Conservation (phyloP, 2,113 vertebrate species). For the Polypterus senegalus region DNA sequence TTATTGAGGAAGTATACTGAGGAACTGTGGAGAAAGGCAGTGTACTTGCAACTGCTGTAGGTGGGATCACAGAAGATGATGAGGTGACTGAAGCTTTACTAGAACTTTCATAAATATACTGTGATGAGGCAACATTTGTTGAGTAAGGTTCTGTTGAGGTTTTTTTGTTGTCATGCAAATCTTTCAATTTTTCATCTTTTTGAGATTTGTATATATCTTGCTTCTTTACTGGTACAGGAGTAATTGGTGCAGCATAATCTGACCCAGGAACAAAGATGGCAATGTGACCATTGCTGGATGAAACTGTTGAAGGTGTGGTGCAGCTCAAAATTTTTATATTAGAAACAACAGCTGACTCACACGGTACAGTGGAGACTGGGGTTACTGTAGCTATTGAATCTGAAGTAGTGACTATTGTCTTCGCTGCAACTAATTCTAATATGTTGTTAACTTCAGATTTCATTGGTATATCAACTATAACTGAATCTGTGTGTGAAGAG, state of each 20-base stretch:
- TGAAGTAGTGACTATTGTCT: conserved; percentile 20
- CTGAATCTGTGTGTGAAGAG: conserved; percentile 25
- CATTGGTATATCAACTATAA: conserved; percentile 43
- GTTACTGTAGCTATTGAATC: conserved; percentile 25
- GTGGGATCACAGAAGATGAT: not conserved
- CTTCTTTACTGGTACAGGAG: conserved; percentile 7
- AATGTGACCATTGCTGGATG: conserved; percentile 37
- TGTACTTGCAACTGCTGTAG: conserved; percentile 31
- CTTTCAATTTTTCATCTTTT: conserved; percentile 4
- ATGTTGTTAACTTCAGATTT: conserved; percentile 20
- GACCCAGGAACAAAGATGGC: conserved; percentile 51
- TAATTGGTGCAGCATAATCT: conserved; percentile 23
- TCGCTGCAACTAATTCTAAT: conserved; percentile 22
- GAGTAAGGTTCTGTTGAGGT: conserved; percentile 10
- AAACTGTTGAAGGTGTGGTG: conserved; percentile 26
- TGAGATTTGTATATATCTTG: conserved; percentile 18
- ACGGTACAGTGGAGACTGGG: conserved; percentile 30
- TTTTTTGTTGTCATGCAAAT: conserved; percentile 7
- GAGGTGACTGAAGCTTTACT: conserved; percentile 23
- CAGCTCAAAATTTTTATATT: conserved; percentile 19
- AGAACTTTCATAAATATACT: conserved; percentile 35
- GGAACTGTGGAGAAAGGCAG: conserved; percentile 48
- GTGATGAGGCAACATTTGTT: conserved; percentile 25
- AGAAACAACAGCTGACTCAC: conserved; percentile 13
- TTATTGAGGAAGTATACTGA: conserved; percentile 30